Base-by-base conservation (phyloP, 2,888 invertebrate species). In the Campaea margaritaria region DNA sequence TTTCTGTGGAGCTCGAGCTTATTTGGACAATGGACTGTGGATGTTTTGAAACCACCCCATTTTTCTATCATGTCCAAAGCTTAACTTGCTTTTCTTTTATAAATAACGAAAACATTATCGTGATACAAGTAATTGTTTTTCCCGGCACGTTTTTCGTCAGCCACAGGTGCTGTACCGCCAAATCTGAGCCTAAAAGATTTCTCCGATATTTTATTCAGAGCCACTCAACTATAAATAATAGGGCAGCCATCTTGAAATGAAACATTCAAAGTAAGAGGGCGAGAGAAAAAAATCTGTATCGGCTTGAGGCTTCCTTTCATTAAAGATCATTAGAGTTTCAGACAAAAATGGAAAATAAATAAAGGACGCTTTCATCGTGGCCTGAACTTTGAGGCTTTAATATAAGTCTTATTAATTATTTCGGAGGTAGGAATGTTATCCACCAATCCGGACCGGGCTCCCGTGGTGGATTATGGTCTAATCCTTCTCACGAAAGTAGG, bases 261-360 rank as follows among this genome's bases (percentile, higher is more conserved):
- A 85, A 79, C 76, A 73, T 76, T 70, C 68, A 69, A 76, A 78
- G 76, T 69, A 64, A 50, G 56, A 38, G 0, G 13, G n/a, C 13
- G 15, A 41, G 28, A 21, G 44, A 54, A 28, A 58, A 55, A 47
- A 63, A 65, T 55, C 71, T 76, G 76, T 82, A 86, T 86, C 86
- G 85, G 79, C 21, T 21, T 5, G 21, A 21, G 21, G 21, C 81
- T 81, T 81, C 86, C 83, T 86, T 89, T 89, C 86, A 87, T 89
- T 85, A 85, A 83, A 84, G 83, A 86, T 88, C 91, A 89, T 90
- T 89, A 89, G 87, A 88, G 83, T 83, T 85, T 79, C 65, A 73
- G 81, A 85, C 82, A 87, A 86, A 86, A 87, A 86, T 82, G 82
- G 75, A 83, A 86, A 82, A 86, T 82, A 85, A 85, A 86, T 36